Evolutionary conservation across 2,888 invertebrate species (phyloP), one percentile per base, ranked within the genome.

Genomic region (Eupithecia abbreviata): DNA sequence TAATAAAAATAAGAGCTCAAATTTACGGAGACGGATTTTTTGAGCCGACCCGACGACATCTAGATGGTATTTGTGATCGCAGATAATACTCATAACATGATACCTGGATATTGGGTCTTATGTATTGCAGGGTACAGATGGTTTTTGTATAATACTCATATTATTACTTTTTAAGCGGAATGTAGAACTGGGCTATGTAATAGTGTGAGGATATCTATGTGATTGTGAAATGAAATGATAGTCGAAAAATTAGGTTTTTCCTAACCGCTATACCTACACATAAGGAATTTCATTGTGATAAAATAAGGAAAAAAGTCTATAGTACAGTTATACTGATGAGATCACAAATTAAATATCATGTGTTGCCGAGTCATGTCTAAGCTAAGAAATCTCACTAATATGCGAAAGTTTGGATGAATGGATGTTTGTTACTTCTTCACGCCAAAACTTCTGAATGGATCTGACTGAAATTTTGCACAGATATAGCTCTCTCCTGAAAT

Each of bases 31-130:
- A n/a, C n/a, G n/a, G n/a, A n/a, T n/a, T n/a, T n/a, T n/a, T n/a
- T n/a, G n/a, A n/a, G n/a, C n/a, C n/a, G n/a, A n/a, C n/a, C n/a
- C n/a, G n/a, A n/a, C n/a, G n/a, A n/a, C n/a, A n/a, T n/a, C n/a
- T n/a, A n/a, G n/a, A n/a, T n/a, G n/a, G n/a, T n/a, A n/a, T n/a
- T n/a, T n/a, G n/a, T n/a, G n/a, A n/a, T n/a, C n/a, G n/a, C n/a
- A n/a, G n/a, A n/a, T n/a, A n/a, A n/a, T n/a, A n/a, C n/a, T n/a
- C n/a, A n/a, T n/a, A n/a, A n/a, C 95, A 95, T 45, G 94, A 94
- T 67, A 95, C 95, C 95, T 95, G 85, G 58, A 45, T 47, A 68
- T 45, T 43, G 4, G 42, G 65, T 49, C 41, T 67, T 62, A 13
- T 47, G 13, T 65, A 42, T 55, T 42, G 5, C 13, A 2, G 15